These are phyloP conservation scores for Pachyuromys duprasi DNA, from an alignment of 2,797 vertebrate species.

Conservation along the genomic window DNA sequence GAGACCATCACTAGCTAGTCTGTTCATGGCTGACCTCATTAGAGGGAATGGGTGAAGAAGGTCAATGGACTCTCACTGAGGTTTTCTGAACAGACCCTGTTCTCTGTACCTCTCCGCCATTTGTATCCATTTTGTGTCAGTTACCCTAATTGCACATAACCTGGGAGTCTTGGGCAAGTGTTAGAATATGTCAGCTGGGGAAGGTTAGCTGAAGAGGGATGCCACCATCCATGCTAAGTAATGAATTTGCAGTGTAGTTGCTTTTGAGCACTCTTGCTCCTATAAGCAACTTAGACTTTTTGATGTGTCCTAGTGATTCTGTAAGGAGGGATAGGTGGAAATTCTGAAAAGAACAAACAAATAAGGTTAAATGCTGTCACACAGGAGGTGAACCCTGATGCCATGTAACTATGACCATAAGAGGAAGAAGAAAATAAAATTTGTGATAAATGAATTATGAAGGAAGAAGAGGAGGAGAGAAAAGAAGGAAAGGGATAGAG, in stretches of 20 bases:
- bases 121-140: background rate
- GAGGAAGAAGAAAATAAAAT: background rate
- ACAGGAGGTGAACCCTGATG: background rate
- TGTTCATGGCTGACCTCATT: background rate
- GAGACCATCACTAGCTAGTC: background rate
- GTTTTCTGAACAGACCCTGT: background rate
- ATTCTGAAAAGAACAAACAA: background rate
- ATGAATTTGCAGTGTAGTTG: background rate
- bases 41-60: background rate
- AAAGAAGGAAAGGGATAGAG: background rate
- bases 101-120: background rate
- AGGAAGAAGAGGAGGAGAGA: background rate
- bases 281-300: background rate
- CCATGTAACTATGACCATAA: background rate
- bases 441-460: background rate
- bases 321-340: background rate
- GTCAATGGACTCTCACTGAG: background rate
- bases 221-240: background rate
- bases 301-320: background rate
- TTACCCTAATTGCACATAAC: background rate
- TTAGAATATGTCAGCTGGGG: background rate
- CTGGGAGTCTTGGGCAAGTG: background rate
- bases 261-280: background rate
- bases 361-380: background rate
- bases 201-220: background rate